These are phyloP conservation scores for Phylloscopus trochiloides DNA, from an alignment of 2,113 vertebrate species.

Conservation along the genomic window DNA sequence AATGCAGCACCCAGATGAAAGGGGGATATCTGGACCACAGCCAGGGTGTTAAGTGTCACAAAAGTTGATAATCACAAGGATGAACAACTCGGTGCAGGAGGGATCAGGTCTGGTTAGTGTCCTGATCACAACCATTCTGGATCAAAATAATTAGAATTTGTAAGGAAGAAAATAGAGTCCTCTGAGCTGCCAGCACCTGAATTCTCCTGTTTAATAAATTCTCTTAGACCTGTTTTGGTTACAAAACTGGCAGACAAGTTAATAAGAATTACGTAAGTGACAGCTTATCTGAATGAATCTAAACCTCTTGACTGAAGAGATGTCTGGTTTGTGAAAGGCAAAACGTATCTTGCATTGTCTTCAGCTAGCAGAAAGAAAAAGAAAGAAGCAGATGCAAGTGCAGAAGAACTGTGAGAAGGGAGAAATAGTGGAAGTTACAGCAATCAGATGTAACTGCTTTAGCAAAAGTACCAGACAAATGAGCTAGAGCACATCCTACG, in stretches of 20 bases:
- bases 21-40: neutral
- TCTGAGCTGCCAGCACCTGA: neutral
- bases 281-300: neutral
- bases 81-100: fast-evolving
- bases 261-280: neutral
- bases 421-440: neutral
- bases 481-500: neutral
- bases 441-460: neutral
- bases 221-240: neutral
- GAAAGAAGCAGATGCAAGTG: neutral
- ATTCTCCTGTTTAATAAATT: neutral
- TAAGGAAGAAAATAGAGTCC: neutral
- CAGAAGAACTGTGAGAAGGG: neutral
- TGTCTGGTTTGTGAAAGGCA: neutral
- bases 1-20: neutral
- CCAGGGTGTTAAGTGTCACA: neutral
- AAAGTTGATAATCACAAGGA: neutral
- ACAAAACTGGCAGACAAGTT: neutral
- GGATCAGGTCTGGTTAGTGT: neutral
- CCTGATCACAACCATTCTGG: neutral
- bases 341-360: neutral
- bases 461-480: neutral
- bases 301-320: neutral
- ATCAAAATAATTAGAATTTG: neutral
- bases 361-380: neutral